Base-by-base conservation (phyloP, 2,797 vertebrate species). In the Enteromius anoplus region DNA sequence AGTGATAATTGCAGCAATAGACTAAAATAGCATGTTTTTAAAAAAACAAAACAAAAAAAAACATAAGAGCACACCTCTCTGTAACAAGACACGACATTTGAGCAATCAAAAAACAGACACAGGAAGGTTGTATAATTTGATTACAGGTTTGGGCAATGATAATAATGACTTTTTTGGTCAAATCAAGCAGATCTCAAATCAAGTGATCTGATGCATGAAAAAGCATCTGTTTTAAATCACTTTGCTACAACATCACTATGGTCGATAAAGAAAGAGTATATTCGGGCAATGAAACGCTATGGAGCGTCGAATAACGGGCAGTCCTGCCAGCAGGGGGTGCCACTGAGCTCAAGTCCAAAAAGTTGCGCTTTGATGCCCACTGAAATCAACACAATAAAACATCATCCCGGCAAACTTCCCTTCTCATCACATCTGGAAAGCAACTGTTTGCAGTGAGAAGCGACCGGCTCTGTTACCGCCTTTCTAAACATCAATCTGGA, bases 301-400 rank as follows among this genome's bases (percentile, higher is more conserved):
- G 34, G 32, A 51, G 29, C 19, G 8, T 47, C 2, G 47, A 82
- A 83, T n/a, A 47, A 64, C 19, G 34, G n/a, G 40, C 14, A 17
- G 26, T 53, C 26, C 75, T 29, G 5, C 66, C 87, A 86, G 75
- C 85, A 86, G 87, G 76, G 71, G 87, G 82, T 21, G 80, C 65
- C 71, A 80, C 14, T 80, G 79, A 82, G 53, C 9, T 66, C 60
- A 10, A 26, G 32, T n/a, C 29, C 53, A 78, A 51, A 32, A n/a
- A 40, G 40, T 69, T 29, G 14, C 8, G 2, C 69, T 75, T 47
- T 72, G 66, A 51, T 11, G 32, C n/a, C 12, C 1, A 40, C 9
- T 62, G 32, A 84, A 73, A 84, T 65, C 45, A 70, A 64, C 53
- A 84, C 32, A 42, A 64, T 66, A 72, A 42, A 81, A 73, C 12